Evolutionary conservation across 2,113 vertebrate genomes (phyloP), one percentile per base, ranked within the genome.

Genomic region (Microcebus ravelobensis): DNA sequence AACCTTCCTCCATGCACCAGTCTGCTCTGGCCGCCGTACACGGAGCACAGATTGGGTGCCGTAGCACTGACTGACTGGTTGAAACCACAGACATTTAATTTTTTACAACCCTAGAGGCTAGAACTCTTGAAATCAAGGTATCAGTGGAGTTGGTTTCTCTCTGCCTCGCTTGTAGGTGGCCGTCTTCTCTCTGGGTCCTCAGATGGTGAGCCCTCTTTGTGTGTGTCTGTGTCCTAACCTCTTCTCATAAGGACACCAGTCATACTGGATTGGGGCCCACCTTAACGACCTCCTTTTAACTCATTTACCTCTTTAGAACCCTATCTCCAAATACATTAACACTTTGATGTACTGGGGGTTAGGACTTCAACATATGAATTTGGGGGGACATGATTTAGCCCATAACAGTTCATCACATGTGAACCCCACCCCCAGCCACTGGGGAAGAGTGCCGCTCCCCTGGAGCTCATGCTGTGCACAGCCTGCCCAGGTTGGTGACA

Each of bases 41-140:
- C 25, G 0, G 4, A 31, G 5, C 42, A 21, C 23, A 6, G 5
- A 29, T 13, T 3, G 17, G 2, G 23, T 0, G 2, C 42, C 27
- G 8, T 2, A 27, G 3, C 31, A 23, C 20, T 7, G 15, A n/a
- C 12, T 4, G 9, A 12, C 29, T 1, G 1, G 18, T 61, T 57
- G 31, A 27, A 52, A 52, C 39, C 39, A 29, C 14, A 39, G 68
- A 31, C 4, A 21, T 13, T 48, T 25, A 36, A 59, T 39, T 55
- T 21, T 57, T 48, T 36, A 27, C 5, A 17, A 50, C 36, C 15
- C 5, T 14, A 71, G 31, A 48, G 65, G 36, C 80, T 57, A 21
- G 3, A 93, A 59, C 14, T 48, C 81, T 29, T 29, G 50, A 57
- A 34, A 8, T 63, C 42, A 42, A 59, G 67, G 48, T 15, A 27